These are phyloP conservation scores for Coenonympha arcania DNA, from an alignment of 2,888 invertebrate species.

Conservation along the genomic window DNA sequence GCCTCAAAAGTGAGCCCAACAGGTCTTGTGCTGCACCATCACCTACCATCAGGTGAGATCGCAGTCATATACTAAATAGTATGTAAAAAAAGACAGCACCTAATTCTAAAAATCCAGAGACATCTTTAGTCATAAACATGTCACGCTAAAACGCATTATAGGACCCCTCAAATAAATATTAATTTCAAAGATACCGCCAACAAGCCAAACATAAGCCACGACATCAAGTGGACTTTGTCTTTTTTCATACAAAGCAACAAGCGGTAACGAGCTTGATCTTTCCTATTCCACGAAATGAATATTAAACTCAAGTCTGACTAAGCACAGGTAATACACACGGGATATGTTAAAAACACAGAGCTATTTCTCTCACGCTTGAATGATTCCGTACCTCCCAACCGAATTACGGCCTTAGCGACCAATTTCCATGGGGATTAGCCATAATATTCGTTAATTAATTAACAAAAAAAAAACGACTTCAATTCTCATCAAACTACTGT, in stretches of 20 bases:
- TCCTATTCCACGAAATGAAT: slow-evolving; percentile 5
- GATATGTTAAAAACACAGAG: too few species aligned
- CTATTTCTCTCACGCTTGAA: too few species aligned
- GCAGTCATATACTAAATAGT: too few species aligned
- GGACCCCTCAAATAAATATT: not conserved
- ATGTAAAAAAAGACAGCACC: not conserved
- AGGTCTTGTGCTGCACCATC: too few species aligned
- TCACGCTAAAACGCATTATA: not conserved
- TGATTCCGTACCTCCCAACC: too few species aligned
- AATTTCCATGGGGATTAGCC: too few species aligned
- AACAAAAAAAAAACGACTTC: too few species aligned
- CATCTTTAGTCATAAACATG: not conserved
- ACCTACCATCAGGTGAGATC: too few species aligned
- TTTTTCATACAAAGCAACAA: not conserved
- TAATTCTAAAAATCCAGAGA: not conserved
- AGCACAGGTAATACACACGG: not conserved
- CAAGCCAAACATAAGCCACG: slow-evolving; percentile 1
- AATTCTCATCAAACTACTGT: too few species aligned
- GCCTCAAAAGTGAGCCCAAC: too few species aligned
- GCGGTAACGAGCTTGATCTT: slow-evolving; percentile 6
- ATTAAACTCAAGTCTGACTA: slow-evolving; percentile 7
- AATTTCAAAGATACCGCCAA: slow-evolving; percentile 7
- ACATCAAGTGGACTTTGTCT: not conserved
- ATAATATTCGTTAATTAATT: too few species aligned
- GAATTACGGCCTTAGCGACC: too few species aligned